A percentile compares a stretch with the other conserved stretches of the same genome.
Conservation (phyloP, 2,797 vertebrate genomes). For the Sphenodon punctatus region DNA sequence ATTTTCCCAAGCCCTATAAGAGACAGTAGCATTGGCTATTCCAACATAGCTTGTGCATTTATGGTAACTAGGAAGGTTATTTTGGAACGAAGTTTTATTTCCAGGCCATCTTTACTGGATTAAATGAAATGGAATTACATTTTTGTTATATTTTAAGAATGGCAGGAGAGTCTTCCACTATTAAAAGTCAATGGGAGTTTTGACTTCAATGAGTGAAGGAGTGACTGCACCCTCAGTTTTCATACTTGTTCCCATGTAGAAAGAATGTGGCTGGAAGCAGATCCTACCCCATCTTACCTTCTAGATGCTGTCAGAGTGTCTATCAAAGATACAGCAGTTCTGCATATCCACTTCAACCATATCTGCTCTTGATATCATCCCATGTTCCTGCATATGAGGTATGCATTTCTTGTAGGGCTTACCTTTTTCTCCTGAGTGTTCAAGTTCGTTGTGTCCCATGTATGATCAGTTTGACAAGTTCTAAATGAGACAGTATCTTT, state of each 20-base stretch:
- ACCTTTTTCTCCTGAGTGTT: not conserved
- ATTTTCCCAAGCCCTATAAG: no score
- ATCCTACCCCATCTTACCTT: constrained; percentile 33
- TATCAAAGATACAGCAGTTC: not conserved
- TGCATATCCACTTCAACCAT: not conserved
- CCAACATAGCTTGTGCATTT: not conserved
- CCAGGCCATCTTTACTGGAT: not conserved
- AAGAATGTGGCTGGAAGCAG: constrained; percentile 43
- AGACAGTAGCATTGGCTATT: no score
- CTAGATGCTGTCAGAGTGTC: not conserved
- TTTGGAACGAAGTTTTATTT: not conserved
- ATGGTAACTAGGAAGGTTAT: not conserved
- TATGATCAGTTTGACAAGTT: no score
- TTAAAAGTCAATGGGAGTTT: no score
- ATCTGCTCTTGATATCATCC: constrained; percentile 82
- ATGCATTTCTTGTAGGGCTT: not conserved
- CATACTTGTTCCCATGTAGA: constrained; percentile 27
- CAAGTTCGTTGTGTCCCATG: not conserved
- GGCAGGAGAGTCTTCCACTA: no score
- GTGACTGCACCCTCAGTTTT: not conserved
- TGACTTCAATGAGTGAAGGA: no score
- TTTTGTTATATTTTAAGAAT: no score
- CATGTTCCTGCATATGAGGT: constrained; percentile 87
- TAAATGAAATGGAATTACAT: not conserved
- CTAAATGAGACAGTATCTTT: not conserved